Percentiles rank a stretch among this genome's conserved stretches.
Evolutionary conservation across 2,797 vertebrate genomes (phyloP).

Genomic region (Myotis findleyi): DNA sequence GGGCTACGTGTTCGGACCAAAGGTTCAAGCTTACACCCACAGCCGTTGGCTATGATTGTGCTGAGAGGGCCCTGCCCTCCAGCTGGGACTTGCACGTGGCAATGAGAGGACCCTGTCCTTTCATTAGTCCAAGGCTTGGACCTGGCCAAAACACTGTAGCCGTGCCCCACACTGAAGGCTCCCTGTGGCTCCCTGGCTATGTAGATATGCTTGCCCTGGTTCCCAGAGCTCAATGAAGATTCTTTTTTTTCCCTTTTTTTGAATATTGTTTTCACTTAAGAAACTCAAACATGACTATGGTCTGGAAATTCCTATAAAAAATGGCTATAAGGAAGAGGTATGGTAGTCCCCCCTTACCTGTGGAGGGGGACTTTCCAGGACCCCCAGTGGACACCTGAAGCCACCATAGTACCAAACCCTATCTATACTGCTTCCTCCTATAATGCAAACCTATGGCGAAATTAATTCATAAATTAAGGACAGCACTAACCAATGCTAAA

Average conservation of each 20-base stretch:
- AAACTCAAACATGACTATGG: not conserved
- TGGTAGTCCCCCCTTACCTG: not conserved
- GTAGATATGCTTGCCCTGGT: not conserved
- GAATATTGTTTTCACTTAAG: slow-evolving; percentile 6
- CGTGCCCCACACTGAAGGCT: no score
- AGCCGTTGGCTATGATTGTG: no score
- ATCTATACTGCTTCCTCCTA: not conserved
- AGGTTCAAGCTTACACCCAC: no score
- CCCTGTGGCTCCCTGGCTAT: not conserved
- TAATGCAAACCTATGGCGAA: not conserved
- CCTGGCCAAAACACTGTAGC: no score
- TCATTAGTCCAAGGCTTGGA: no score
- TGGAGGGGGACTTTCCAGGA: not conserved
- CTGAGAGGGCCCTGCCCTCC: no score
- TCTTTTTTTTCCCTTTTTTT: not conserved
- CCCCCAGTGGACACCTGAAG: not conserved
- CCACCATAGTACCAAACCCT: not conserved
- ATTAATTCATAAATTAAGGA: not conserved
- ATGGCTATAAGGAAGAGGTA: not conserved
- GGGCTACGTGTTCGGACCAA: no score
- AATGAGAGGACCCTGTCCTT: no score
- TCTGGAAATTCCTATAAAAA: not conserved
- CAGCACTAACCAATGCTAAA: not conserved
- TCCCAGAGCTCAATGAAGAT: not conserved
- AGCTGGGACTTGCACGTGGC: no score